Conservation (phyloP, 92 coral and sea anemone species). For the Isaurus tuberculatus region DNA sequence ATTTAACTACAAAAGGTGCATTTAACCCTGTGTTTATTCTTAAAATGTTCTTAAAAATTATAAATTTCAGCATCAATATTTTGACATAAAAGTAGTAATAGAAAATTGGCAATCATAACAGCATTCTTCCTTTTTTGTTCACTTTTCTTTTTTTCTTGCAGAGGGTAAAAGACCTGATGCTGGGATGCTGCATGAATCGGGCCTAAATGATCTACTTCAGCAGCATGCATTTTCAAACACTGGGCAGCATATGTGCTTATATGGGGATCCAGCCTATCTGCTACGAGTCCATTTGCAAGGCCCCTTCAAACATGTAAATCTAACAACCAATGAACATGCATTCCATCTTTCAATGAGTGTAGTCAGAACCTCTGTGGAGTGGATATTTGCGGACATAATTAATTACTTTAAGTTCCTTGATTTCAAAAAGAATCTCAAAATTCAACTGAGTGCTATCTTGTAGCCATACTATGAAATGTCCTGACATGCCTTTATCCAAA, state of each 20-base stretch:
- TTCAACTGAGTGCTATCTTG: slow-evolving; percentile 23
- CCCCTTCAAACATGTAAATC: slow-evolving; percentile 24
- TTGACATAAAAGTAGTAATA: slow-evolving; percentile 2
- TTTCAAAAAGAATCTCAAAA: slow-evolving; percentile 10
- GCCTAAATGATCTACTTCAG: slow-evolving; percentile 9
- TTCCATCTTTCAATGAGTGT: slow-evolving; percentile 22
- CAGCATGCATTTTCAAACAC: slow-evolving; percentile 19
- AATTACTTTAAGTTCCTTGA: too few species aligned
- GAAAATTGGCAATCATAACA: not conserved
- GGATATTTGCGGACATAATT: slow-evolving; percentile 18
- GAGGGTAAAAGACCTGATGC: slow-evolving; percentile 16
- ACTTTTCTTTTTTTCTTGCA: slow-evolving; percentile 15
- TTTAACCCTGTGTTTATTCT: slow-evolving; percentile 7
- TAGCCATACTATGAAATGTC: slow-evolving; percentile 37
- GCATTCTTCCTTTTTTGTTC: slow-evolving; percentile 11
- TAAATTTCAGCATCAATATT: slow-evolving; percentile 31
- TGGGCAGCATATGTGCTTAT: slow-evolving; percentile 13
- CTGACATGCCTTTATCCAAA: slow-evolving; percentile 36
- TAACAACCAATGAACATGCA: slow-evolving; percentile 20
- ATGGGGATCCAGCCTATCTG: slow-evolving; percentile 22
- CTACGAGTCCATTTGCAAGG: slow-evolving; percentile 9
- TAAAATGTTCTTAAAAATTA: slow-evolving; percentile 6
- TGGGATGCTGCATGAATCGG: slow-evolving; percentile 14
- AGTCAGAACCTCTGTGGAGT: slow-evolving; percentile 23
- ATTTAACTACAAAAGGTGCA: slow-evolving; percentile 11